Evolutionary conservation across 2,888 invertebrate species (phyloP), one percentile per base, ranked within the genome.

Genomic region (Thymelicus acteon): DNA sequence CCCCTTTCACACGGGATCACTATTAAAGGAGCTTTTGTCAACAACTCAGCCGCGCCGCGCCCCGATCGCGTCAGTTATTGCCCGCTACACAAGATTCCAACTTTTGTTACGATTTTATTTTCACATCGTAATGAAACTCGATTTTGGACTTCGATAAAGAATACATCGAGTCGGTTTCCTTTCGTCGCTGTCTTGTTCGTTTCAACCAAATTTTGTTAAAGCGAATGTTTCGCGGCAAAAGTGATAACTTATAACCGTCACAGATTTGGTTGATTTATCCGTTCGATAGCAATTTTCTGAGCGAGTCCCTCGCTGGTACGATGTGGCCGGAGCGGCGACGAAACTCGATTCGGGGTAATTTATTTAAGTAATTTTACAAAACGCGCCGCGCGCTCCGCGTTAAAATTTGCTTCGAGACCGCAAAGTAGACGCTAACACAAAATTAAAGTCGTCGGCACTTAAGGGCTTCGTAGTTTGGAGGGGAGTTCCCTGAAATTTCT

Each of bases 371-470:
- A 92, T 91, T 90, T 85, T 81, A 87, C 90, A 87, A 88, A 88
- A 85, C 84, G 87, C 84, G 84, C 83, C 86, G 83, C 87, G 87
- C 84, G 85, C 87, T 85, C 84, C 87, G 88, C 89, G 91, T 92
- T 92, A 91, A 92, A 92, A 90, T 92, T 91, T 91, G 88, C 88
- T 84, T 81, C 83, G 83, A 84, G 83, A 90, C 93, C 93, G 85
- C 92, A 90, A 91, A 92, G 92, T 92, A 91, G 88, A 92, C 89
- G 91, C 91, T 91, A 92, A 93, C 92, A 91, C 90, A 90, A 92
- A 92, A 93, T 93, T 90, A 92, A 93, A 93, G 90, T 91, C 91
- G 90, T 91, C 89, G 89, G 89, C 92, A 92, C 92, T 93, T 90
- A 89, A 90, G 88, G 89, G 91, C 88, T 87, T 87, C 91, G 90